Evolutionary conservation across 2,797 vertebrate species (phyloP).

Genomic region (Acrossocheilus wenchowensis): DNA sequence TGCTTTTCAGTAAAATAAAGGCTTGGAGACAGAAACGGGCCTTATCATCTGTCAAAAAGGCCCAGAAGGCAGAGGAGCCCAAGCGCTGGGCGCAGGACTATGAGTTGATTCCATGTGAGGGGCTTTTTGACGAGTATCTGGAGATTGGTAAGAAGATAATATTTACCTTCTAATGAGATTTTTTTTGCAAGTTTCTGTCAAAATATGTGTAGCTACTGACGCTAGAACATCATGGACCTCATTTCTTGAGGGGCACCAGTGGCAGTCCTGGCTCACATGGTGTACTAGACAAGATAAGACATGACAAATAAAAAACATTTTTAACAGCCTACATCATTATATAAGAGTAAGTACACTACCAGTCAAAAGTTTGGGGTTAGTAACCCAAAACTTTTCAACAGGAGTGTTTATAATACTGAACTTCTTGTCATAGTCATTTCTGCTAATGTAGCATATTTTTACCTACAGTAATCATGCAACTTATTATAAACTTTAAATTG

Average conservation of each 20-base stretch:
- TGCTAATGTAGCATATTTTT: background rate
- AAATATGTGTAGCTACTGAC: background rate
- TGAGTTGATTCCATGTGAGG: conserved; percentile 78
- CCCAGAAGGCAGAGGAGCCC: conserved; percentile 67
- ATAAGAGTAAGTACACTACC: background rate
- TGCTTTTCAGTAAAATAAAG: conserved; percentile 79
- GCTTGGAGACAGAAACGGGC: conserved; percentile 78
- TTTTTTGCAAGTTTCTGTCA: background rate
- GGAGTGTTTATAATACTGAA: background rate
- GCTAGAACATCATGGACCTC: background rate
- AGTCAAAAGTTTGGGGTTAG: background rate
- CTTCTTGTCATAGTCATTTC: background rate
- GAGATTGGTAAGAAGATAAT: conserved; percentile 78
- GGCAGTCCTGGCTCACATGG: background rate
- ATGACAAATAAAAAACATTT: background rate
- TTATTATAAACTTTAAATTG: background rate
- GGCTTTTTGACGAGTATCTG: conserved; percentile 84
- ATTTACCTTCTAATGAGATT: background rate
- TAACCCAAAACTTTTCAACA: background rate
- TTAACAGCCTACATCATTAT: background rate
- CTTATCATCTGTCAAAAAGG: conserved; percentile 72
- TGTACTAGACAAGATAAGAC: background rate
- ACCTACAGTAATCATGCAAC: background rate
- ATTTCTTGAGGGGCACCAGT: background rate
- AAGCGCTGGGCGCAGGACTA: conserved; percentile 80